Conservation (phyloP, 2,888 invertebrate genomes). For the Azorinus chamasolen region DNA sequence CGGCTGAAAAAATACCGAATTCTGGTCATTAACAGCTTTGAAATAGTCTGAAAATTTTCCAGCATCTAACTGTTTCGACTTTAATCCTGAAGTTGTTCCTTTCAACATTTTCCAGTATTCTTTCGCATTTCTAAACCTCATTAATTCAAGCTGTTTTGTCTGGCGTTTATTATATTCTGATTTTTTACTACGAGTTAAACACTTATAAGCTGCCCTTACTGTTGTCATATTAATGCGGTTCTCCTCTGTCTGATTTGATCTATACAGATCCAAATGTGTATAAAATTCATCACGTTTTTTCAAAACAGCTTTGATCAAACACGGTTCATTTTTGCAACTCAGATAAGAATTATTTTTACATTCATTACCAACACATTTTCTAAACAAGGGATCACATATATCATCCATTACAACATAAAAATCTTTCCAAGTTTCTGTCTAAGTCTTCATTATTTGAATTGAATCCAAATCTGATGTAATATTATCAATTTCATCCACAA, state of each 20-base stretch:
- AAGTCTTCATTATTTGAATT: background rate
- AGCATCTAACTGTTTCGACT: background rate
- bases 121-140: conserved; percentile 7
- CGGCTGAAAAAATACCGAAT: conserved; percentile 1
- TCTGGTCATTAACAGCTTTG: background rate
- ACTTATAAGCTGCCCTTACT: conserved; percentile 1
- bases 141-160: background rate
- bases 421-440: background rate
- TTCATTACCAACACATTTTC: background rate
- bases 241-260: background rate
- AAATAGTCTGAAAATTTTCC: background rate
- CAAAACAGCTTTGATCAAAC: conserved; percentile 5
- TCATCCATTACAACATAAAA: background rate
- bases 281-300: background rate
- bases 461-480: background rate
- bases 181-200: background rate
- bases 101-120: conserved; percentile 12
- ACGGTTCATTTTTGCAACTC: background rate
- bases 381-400: conserved; percentile 8
- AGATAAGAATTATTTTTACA: background rate
- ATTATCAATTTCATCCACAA: background rate
- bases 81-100: background rate
- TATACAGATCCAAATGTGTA: background rate
- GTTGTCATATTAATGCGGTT: background rate
- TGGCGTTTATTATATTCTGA: background rate